These are phyloP conservation scores for Leptosomus discolor DNA, from an alignment of 2,113 vertebrate genomes.

Conservation along the genomic window DNA sequence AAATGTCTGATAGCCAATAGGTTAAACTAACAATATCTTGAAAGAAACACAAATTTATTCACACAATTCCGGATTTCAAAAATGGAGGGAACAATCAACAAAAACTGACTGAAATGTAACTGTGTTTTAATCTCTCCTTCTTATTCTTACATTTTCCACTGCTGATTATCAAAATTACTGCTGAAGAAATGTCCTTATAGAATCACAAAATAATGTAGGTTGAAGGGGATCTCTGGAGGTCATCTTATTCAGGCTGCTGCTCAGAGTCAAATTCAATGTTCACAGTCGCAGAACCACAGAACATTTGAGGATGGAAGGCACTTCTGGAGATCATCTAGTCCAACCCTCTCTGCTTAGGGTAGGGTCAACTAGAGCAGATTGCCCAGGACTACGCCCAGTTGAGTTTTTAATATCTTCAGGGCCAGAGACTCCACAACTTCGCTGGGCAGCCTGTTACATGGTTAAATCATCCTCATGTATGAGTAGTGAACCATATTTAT, in stretches of 20 bases:
- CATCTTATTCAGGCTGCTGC: not conserved
- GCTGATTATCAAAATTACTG: not conserved
- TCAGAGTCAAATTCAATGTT: not conserved
- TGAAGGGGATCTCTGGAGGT: not conserved
- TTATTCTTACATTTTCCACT: not conserved
- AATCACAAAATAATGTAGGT: not conserved
- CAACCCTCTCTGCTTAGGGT: not conserved
- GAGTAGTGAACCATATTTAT: not conserved
- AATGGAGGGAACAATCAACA: not conserved
- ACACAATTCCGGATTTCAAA: not conserved
- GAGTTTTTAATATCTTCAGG: not conserved
- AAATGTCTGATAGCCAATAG: not conserved
- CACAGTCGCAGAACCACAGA: not conserved
- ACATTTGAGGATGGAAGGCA: not conserved
- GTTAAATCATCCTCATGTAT: not conserved
- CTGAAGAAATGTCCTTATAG: not conserved
- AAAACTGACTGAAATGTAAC: not conserved
- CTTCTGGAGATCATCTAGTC: not conserved
- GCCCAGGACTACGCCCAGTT: not conserved
- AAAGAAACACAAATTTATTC: not conserved
- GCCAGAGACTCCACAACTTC: not conserved
- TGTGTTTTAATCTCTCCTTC: not conserved
- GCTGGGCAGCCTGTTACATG: too few species aligned
- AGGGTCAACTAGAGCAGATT: not conserved
- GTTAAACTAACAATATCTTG: not conserved